These are phyloP conservation scores for Chaunax sp. DNA, from an alignment of 2,797 vertebrate genomes.

Conservation along the genomic window DNA sequence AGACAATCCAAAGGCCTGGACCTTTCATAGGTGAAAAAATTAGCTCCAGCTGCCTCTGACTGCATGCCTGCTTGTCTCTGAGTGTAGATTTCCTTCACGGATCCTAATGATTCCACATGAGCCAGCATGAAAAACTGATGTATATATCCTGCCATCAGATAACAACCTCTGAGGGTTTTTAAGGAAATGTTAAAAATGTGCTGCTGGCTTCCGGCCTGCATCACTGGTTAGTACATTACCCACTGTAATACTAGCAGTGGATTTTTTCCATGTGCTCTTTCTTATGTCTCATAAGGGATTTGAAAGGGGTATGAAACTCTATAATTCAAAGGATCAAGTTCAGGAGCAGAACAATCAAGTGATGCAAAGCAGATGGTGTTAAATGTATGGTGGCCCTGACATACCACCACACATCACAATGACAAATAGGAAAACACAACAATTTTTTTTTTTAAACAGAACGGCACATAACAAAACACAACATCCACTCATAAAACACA, in stretches of 20 bases:
- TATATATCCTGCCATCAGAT: slow-evolving; percentile 71
- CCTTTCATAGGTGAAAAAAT: slow-evolving; percentile 47
- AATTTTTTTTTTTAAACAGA: too few relatives aligned
- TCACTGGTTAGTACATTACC: slow-evolving; percentile 68
- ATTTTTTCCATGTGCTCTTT: slow-evolving; percentile 49
- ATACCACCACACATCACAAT: slow-evolving; percentile 9
- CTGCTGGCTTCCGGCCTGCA: slow-evolving; percentile 53
- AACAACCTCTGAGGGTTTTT: slow-evolving; percentile 66
- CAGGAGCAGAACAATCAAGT: slow-evolving; percentile 28
- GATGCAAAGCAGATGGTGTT: slow-evolving; percentile 33
- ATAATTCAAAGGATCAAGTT: slow-evolving; percentile 44
- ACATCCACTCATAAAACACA: too few relatives aligned
- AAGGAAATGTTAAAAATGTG: slow-evolving; percentile 79
- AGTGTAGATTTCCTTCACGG: slow-evolving; percentile 71
- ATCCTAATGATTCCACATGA: slow-evolving; percentile 68
- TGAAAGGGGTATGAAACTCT: slow-evolving; percentile 44
- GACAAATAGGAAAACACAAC: too few relatives aligned
- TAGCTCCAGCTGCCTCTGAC: slow-evolving; percentile 63
- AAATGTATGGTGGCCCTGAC: slow-evolving; percentile 9
- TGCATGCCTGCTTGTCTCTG: slow-evolving; percentile 48
- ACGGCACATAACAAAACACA: too few relatives aligned
- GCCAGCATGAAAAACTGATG: slow-evolving; percentile 56
- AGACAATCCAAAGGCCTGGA: slow-evolving; percentile 44
- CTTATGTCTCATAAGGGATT: slow-evolving; percentile 36
- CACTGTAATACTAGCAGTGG: slow-evolving; percentile 55